Evolutionary conservation across 92 coral and sea anemone species (phyloP).

Genomic region (Scolanthus callimorphus): DNA sequence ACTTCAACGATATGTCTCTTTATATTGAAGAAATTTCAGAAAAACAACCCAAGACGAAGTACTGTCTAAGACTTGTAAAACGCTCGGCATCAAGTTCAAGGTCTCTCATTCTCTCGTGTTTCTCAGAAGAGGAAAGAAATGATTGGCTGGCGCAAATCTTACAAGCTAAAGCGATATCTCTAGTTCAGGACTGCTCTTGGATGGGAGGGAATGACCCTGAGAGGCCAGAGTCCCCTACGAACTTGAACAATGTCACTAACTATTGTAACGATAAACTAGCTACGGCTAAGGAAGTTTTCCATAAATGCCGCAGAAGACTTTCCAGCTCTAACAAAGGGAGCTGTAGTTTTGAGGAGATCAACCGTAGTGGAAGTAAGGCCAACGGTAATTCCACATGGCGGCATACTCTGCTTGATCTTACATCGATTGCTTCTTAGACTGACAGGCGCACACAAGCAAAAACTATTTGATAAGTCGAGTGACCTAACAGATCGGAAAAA

Average conservation of each 20-base stretch:
- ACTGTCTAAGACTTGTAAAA: constrained; percentile 69
- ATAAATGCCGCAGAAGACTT: constrained; percentile 54
- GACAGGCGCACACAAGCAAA: no score
- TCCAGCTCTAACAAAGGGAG: constrained; percentile 40
- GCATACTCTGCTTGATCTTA: constrained; percentile 26
- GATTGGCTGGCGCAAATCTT: constrained; percentile 74
- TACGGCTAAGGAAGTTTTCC: constrained; percentile 50
- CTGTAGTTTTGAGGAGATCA: constrained; percentile 24
- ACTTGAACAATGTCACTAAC: neutral
- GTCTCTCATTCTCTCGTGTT: constrained; percentile 25
- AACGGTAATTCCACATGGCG: constrained; percentile 25
- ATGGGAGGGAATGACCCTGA: constrained; percentile 35
- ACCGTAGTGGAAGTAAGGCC: constrained; percentile 7
- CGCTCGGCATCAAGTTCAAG: constrained; percentile 35
- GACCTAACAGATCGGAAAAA: no score
- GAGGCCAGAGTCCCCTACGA: constrained; percentile 1
- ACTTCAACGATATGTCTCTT: constrained; percentile 82
- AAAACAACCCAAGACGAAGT: constrained; percentile 51
- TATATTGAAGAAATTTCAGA: constrained; percentile 62
- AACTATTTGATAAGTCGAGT: no score
- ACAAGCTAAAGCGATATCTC: constrained; percentile 63
- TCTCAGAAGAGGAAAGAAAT: constrained; percentile 62
- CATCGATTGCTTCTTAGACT: neutral
- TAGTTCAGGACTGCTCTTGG: constrained; percentile 64
- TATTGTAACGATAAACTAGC: constrained; percentile 17